Evolutionary conservation across 2,888 invertebrate genomes (phyloP), one percentile per base, ranked within the genome.

Genomic region (Dynastes tityus): DNA sequence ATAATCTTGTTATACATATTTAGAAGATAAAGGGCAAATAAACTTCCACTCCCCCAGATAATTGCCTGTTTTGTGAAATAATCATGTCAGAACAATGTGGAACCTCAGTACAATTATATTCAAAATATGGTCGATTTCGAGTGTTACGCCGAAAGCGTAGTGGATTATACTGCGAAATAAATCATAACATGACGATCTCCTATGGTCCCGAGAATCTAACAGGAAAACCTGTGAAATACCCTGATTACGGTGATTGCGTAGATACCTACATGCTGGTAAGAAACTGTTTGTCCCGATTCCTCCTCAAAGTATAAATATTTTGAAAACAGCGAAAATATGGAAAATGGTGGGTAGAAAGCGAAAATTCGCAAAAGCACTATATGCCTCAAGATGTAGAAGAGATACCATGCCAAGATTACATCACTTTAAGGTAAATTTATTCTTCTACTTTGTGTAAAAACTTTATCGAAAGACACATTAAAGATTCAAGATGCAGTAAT

Each of bases 81-180:
- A 61, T 61, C 61, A 76, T 53, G 40, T 8, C 37, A 16, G 64
- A 22, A 32, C 22, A 58, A 70, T 49, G 70, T 40, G 58, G 65
- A 64, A 75, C 73, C 6, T 65, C 73, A 13, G 9, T 80, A 11
- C 77, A 81, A 32, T n/a, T 80, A 32, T 84, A 37, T 79, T 83
- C 45, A 83, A 68, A 82, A 83, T 65, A 87, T 87, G 87, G 80
- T 75, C n/a, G 84, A 92, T 84, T 88, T 95, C 53, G 94, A 95
- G 85, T 96, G 96, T 86, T 97, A 93, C 89, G 96, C 94, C 1
- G 91, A 93, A 84, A 92, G 92, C 86, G 95, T 97, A 61, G 90
- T 93, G 65, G 95, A 95, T 87, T 97, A 95, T 87, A 96, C 96
- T 87, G 97, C 97, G 0, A 96, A 96, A 89, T 98, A 97, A 97